Percentiles rank a stretch among this genome's conserved stretches.
Conservation (phyloP, 2,797 vertebrate species). For the Rhinella marina region DNA sequence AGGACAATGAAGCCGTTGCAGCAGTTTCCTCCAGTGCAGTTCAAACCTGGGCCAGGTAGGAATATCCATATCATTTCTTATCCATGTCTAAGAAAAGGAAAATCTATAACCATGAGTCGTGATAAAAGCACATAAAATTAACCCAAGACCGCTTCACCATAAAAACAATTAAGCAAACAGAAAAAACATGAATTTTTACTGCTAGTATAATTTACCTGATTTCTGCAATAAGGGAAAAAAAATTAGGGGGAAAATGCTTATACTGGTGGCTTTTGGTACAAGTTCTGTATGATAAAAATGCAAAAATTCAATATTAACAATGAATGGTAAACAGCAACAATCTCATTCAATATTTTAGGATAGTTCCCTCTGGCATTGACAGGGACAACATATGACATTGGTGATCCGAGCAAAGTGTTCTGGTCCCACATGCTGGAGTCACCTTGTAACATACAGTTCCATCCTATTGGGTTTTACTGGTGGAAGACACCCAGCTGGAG, state of each 20-base stretch:
- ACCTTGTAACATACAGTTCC: constrained; percentile 40
- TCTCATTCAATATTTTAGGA: constrained; percentile 51
- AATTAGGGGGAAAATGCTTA: not conserved
- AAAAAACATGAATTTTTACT: constrained; percentile 16
- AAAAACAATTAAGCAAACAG: constrained; percentile 21
- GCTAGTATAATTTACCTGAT: constrained; percentile 10
- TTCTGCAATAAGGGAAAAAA: not conserved
- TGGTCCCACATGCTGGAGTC: constrained; percentile 30
- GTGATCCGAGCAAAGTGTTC: constrained; percentile 28
- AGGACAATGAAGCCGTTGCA: not conserved
- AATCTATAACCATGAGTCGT: constrained; percentile 37
- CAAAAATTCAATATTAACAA: constrained; percentile 5
- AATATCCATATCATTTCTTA: not conserved
- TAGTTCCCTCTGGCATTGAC: constrained; percentile 33
- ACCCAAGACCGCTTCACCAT: constrained; percentile 47
- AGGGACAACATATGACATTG: not conserved
- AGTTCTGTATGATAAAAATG: not conserved
- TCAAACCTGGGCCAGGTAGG: constrained; percentile 25
- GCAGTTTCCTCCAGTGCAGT: constrained; percentile 32
- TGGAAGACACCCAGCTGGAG: constrained; percentile 53
- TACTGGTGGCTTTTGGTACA: not conserved
- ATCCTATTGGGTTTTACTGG: constrained; percentile 65
- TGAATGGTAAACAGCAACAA: constrained; percentile 20
- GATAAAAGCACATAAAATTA: constrained; percentile 50
- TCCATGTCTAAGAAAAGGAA: not conserved